Percentiles rank a stretch among this genome's conserved stretches.
These are phyloP conservation scores for Crambe crambe DNA, from an alignment of 37 sponge, comb jelly and placozoan genomes.

Conservation along the genomic window DNA sequence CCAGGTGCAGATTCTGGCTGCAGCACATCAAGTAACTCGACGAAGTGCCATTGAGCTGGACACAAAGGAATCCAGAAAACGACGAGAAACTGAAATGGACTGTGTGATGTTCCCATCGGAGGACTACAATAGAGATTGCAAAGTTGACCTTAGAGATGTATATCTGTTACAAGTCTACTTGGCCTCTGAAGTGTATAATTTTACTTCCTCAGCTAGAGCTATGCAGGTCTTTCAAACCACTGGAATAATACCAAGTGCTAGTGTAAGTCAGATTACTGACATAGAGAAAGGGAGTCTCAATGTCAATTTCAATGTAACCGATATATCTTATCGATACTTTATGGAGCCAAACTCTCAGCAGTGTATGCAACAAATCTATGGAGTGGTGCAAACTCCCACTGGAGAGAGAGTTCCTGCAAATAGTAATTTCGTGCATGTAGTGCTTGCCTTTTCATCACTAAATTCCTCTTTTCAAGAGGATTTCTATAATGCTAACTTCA, in stretches of 20 bases:
- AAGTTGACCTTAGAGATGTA: conserved; percentile 64
- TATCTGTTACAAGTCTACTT: conserved; percentile 48
- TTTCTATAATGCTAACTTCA: conserved; percentile 24
- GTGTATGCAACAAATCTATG: conserved; percentile 23
- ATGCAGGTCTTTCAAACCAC: background rate
- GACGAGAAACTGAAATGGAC: background rate
- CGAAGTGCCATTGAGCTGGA: background rate
- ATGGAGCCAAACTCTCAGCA: background rate
- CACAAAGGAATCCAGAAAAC: no score
- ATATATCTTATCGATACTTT: background rate
- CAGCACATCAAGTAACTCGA: background rate
- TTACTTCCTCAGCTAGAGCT: conserved; percentile 24
- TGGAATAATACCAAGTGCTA: conserved; percentile 28
- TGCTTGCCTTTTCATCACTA: conserved; percentile 37
- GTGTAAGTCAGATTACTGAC: conserved; percentile 33
- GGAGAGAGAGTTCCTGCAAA: conserved; percentile 6
- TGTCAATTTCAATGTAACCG: conserved; percentile 20
- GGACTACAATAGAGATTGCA: conserved; percentile 67
- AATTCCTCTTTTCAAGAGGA: conserved; percentile 28
- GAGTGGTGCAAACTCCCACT: conserved; percentile 8
- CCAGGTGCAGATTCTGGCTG: background rate
- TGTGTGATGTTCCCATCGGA: conserved; percentile 4
- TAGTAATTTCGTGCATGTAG: conserved; percentile 7
- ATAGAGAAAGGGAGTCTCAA: conserved; percentile 22
- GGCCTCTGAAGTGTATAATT: conserved; percentile 38